Evolutionary conservation across 2,797 vertebrate genomes (phyloP), one percentile per base, ranked within the genome.

Genomic region (Spondyliosoma cantharus): DNA sequence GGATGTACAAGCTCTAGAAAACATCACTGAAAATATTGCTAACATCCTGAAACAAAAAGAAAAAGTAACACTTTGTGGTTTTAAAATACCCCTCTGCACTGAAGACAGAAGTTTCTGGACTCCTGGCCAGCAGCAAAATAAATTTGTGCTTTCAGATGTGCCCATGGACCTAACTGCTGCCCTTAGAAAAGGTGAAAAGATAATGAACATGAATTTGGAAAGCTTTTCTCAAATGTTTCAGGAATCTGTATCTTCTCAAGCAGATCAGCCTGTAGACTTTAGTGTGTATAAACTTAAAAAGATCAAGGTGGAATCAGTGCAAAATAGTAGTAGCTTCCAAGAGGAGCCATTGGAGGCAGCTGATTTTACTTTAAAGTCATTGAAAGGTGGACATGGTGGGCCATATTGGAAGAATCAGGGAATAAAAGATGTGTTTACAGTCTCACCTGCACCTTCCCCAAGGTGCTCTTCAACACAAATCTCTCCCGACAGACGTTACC

Each of bases 181-280:
- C 78, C 94, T 97, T 76, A 91, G 90, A 89, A 97, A 96, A 92
- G 97, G 94, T 0, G 95, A 97, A 74, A 95, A 94, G 88, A 92
- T 97, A 82, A 96, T 97, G 95, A 96, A 96, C 87, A 95, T 97
- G 96, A 97, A 97, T 90, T 91, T 98, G 79, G 95, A 96, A 90
- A 92, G 93, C 3, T 97, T 98, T 88, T 96, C 97, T 60, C 95
- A 97, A 82, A 96, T 98, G 95, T 96, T 97, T 94, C 95, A 97
- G 86, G 96, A 98, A 74, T 97, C 97, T 4, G 75, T 96, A 60
- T 93, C 92, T 87, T 93, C 84, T 77, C 96, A 97, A 79, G 87
- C 86, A 70, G 96, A 98, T 61, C 95, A 96, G 49, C 95, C 97
- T 0, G 88, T 98, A 64, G 97, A 99, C 81, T 98, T 98, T 76